Evolutionary conservation across 2,113 vertebrate species (phyloP), one percentile per base, ranked within the genome.

Genomic region (Suncus etruscus): DNA sequence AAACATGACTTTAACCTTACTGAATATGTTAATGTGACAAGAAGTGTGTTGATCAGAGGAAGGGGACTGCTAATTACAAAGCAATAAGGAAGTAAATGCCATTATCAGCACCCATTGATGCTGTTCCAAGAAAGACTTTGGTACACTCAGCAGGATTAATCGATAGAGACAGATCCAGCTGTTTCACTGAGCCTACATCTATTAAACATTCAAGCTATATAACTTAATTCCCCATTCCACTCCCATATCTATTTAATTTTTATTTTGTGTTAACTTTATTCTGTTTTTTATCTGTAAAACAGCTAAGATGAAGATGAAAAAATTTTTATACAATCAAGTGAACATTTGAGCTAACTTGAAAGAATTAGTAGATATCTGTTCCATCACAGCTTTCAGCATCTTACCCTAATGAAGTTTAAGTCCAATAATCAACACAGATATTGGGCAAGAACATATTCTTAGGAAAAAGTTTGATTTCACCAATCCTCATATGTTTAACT

Each of bases 361-460:
- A 72, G 82, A 93, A 90, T 79, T 11, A 24, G 76, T 80, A 51
- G 51, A 83, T 88, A 79, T 87, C 75, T 93, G 89, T 75, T 94
- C 51, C 5, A 90, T 85, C 27, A 22, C 87, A 68, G 86, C 91
- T 87, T 90, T 95, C 79, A 90, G 27, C 75, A 90, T 54, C 61
- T 68, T 94, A 91, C 29, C 63, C 66, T 87, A 54, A 89, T 94
- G 70, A 90, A 66, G 61, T 92, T 69, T 85, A 92, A 92, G 72
- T 83, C 81, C 73, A 91, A 94, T 92, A 87, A 94, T 80, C 83
- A 93, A 90, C 85, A 85, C 61, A 94, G 93, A 94, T 94, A 91
- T 48, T 81, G 85, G 87, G 86, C 61, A 68, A 92, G 79, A 75
- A 20, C 11, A 75, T 61, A 79, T 73, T 94, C 88, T 79, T n/a